Percentiles rank a stretch among this genome's conserved stretches.
phyloP scores from a whole-genome alignment of 2,888 invertebrate species.

The Pterostichus madidus region DNA sequence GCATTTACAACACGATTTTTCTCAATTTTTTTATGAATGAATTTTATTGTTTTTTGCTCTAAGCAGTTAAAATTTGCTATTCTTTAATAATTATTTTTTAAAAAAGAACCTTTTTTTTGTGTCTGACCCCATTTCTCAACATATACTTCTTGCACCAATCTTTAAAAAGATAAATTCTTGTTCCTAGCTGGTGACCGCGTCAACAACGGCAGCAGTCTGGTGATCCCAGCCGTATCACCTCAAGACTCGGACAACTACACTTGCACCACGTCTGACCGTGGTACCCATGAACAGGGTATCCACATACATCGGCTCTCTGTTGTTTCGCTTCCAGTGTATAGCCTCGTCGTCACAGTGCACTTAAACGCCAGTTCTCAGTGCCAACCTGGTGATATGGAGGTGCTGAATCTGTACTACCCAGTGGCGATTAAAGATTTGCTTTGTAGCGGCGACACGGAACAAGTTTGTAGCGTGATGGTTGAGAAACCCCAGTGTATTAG shows the following conservation, averaged over 20 bases:
- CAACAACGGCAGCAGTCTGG: slow-evolving; percentile 48
- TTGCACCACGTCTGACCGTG: slow-evolving; percentile 69
- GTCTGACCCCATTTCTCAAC: too few species aligned
- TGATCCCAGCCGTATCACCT: slow-evolving; percentile 69
- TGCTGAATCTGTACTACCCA: slow-evolving; percentile 73
- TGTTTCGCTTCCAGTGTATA: slow-evolving; percentile 74
- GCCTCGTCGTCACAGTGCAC: slow-evolving; percentile 72
- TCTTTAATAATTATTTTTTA: too few species aligned
- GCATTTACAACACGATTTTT: too few species aligned
- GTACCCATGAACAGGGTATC: background rate
- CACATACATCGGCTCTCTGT: slow-evolving; percentile 73
- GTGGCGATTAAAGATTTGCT: slow-evolving; percentile 72
- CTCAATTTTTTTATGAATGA: too few species aligned
- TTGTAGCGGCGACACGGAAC: slow-evolving; percentile 72
- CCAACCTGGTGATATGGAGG: slow-evolving; percentile 72
- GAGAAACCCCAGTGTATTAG: slow-evolving; percentile 73
- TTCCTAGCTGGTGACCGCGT: background rate
- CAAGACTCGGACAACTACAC: slow-evolving; percentile 76
- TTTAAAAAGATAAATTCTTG: too few species aligned
- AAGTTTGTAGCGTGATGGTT: slow-evolving; percentile 73
- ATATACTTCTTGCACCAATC: too few species aligned
- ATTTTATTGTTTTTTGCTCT: too few species aligned
- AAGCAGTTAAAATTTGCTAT: too few species aligned
- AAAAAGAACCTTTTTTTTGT: too few species aligned
- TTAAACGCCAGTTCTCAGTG: slow-evolving; percentile 73